Evolutionary conservation across 2,797 vertebrate species (phyloP).

Genomic region (Enteromius afrohamiltoni): DNA sequence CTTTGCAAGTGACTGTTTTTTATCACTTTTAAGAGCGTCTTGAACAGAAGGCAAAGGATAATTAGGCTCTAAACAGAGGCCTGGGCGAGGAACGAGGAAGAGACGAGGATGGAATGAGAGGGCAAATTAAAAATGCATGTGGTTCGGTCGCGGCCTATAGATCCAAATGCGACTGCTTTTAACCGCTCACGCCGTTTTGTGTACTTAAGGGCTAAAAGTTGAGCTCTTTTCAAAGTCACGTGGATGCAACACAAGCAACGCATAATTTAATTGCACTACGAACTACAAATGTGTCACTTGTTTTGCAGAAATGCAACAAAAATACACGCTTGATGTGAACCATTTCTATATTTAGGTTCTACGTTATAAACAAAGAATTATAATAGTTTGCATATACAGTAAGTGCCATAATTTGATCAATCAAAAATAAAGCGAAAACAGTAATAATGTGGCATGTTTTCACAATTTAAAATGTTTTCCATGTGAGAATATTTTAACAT

Average conservation of each 20-base stretch:
- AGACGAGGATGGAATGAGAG: constrained; percentile 53
- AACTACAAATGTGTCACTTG: background rate
- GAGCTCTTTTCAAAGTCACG: background rate
- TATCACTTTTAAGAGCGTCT: constrained; percentile 87
- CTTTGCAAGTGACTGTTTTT: constrained; percentile 93
- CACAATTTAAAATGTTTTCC: background rate
- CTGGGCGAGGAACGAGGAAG: constrained; percentile 51
- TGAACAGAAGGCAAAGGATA: constrained; percentile 89
- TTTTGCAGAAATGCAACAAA: background rate
- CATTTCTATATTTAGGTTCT: background rate
- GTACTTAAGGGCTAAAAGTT: background rate
- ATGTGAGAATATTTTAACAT: background rate
- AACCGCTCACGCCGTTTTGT: constrained; percentile 6
- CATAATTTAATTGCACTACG: background rate
- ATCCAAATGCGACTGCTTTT: constrained; percentile 40
- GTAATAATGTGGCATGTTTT: background rate
- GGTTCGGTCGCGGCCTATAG: constrained; percentile 42
- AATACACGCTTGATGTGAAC: background rate
- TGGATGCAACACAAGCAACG: background rate
- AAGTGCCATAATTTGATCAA: background rate
- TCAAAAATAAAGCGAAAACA: background rate
- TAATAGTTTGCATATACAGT: no score
- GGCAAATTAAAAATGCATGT: constrained; percentile 47
- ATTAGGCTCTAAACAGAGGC: constrained; percentile 85
- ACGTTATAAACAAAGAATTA: no score